These are phyloP conservation scores for Pomatostomus ruficeps DNA, from an alignment of 2,113 vertebrate species.

Conservation along the genomic window DNA sequence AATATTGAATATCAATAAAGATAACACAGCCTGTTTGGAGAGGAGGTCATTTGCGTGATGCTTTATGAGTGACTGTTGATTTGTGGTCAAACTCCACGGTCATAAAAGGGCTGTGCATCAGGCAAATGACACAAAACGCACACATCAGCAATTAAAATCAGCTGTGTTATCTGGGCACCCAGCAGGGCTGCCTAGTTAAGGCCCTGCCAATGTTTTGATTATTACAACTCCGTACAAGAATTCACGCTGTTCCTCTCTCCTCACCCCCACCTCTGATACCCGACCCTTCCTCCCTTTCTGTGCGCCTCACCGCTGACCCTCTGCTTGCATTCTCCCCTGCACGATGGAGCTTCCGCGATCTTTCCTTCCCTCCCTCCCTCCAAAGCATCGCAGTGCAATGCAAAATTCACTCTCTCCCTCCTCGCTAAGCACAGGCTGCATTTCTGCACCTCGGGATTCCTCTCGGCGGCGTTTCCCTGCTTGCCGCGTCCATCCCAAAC, in stretches of 20 bases:
- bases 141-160: conserved; percentile 53
- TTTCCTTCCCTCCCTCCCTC: background rate
- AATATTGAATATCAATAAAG: conserved; percentile 43
- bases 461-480: background rate
- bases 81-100: conserved; percentile 6
- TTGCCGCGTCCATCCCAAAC: background rate
- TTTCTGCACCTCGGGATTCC: background rate
- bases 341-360: background rate
- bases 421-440: accelerated
- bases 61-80: conserved; percentile 20
- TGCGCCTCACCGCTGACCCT: background rate
- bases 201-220: conserved; percentile 39
- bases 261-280: background rate
- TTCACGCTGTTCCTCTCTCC: conserved; percentile 26
- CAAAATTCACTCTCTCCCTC: background rate
- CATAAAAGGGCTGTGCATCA: conserved; percentile 11
- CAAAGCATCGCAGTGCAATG: accelerated
- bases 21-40: background rate
- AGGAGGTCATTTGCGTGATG: background rate
- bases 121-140: background rate
- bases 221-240: conserved; percentile 22
- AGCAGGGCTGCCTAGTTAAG: conserved; percentile 40
- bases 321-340: background rate
- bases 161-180: background rate
- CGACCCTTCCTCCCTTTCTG: background rate